Percentiles rank a stretch among this genome's conserved stretches.
phyloP scores from a whole-genome alignment of 2,797 vertebrate species.

The Australoheros facetus region DNA sequence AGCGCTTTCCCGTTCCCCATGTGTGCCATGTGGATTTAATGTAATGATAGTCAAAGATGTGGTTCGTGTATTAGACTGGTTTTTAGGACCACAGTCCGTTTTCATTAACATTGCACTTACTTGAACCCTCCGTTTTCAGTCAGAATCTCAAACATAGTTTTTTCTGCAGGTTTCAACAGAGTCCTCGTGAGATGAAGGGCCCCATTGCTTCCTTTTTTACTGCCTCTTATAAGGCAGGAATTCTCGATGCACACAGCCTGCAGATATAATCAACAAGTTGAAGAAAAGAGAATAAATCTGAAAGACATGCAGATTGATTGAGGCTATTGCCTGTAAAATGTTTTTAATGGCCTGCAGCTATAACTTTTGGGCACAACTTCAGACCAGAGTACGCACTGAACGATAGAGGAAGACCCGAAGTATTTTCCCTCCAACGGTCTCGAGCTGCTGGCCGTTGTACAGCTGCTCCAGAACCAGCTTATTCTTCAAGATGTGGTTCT shows the following conservation, averaged over 20 bases:
- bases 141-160: slow-evolving; percentile 86
- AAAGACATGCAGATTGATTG: slow-evolving; percentile 9
- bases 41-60: slow-evolving; percentile 37
- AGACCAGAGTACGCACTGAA: slow-evolving; percentile 83
- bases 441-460: slow-evolving; percentile 92
- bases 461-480: slow-evolving; percentile 90
- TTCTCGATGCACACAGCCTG: slow-evolving; percentile 97
- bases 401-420: slow-evolving; percentile 97
- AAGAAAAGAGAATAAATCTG: slow-evolving; percentile 3
- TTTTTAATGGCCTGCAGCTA: slow-evolving; percentile 12
- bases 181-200: slow-evolving; percentile 90
- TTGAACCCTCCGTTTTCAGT: slow-evolving; percentile 87
- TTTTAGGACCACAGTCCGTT: slow-evolving; percentile 21
- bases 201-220: slow-evolving; percentile 94
- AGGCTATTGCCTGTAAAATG: slow-evolving; percentile 14
- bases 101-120: slow-evolving; percentile 72
- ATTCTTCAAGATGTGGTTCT: slow-evolving; percentile 93
- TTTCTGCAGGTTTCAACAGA: slow-evolving; percentile 88
- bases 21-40: slow-evolving; percentile 38
- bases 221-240: slow-evolving; percentile 93
- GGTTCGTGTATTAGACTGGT: slow-evolving; percentile 19
- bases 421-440: slow-evolving; percentile 90
- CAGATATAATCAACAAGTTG: slow-evolving; percentile 43
- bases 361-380: slow-evolving; percentile 5
- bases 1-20: slow-evolving; percentile 36